These are phyloP conservation scores for Chlorops oryzae DNA, from an alignment of 1,140 invertebrate genomes.

Conservation along the genomic window DNA sequence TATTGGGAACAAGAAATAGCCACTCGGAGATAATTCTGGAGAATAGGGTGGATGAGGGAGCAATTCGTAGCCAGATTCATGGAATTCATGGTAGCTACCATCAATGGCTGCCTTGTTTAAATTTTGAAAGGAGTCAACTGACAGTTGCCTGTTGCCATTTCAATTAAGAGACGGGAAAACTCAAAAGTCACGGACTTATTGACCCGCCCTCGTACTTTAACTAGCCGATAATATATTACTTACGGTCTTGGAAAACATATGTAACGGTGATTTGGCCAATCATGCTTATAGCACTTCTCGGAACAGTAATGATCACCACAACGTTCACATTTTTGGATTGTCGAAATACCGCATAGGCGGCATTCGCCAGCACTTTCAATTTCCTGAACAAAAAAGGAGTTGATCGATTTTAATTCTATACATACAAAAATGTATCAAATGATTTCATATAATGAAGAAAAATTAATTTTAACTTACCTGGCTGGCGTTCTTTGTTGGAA, in stretches of 20 bases:
- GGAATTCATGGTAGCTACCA: background rate
- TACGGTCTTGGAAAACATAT: conserved; percentile 17
- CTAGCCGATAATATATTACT: too few species aligned
- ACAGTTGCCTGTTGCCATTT: background rate
- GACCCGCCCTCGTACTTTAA: too few species aligned
- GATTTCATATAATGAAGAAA: too few species aligned
- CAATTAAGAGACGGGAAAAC: background rate
- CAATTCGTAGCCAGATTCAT: background rate
- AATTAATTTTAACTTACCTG: too few species aligned
- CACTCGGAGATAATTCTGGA: too few species aligned
- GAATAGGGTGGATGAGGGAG: background rate
- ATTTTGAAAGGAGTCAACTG: background rate
- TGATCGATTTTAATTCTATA: too few species aligned
- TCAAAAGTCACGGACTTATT: too few species aligned
- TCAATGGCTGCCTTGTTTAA: background rate
- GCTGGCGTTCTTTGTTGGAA: too few species aligned
- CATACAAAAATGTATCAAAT: too few species aligned
- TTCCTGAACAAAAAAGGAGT: too few species aligned
- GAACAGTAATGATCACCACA: conserved; percentile 16
- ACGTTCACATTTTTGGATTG: conserved; percentile 8
- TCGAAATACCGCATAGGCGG: background rate
- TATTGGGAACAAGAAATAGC: too few species aligned
- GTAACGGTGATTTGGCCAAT: conserved; percentile 16
- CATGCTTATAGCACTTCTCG: conserved; percentile 6
- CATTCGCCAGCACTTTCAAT: too few species aligned